Base-by-base conservation (phyloP, 1,140 invertebrate species). In the Drosophila lacteicornis region DNA sequence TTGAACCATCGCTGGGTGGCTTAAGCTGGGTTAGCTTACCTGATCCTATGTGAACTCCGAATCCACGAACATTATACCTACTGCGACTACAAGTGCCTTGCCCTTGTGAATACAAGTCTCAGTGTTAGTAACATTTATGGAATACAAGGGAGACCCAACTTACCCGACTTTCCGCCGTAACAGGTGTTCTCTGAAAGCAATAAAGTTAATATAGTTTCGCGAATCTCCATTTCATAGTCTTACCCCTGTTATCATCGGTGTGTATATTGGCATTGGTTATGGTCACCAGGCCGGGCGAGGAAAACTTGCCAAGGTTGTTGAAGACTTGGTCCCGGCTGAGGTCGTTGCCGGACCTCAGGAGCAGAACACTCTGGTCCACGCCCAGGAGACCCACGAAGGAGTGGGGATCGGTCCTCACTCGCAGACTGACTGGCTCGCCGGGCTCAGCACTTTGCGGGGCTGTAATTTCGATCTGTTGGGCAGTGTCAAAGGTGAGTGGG, bases 361-460 rank as follows among this genome's bases (percentile, higher is more conserved):
- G 82, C 2, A 97, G 85, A 2, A 98, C 96, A 93, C 97, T 97
- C 92, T 98, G 96, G 93, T 99, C 98, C 4, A 99, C 95, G 1
- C 85, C 98, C 56, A 98, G 93, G 6, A 99, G 91, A 49, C 97
- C 97, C 60, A 99, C 95, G 79, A 96, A 96, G 2, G 98, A 98
- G 90, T 97, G 96, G 1, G 97, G 96, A 91, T 96, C 96, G 0
- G 97, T 95, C 51, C 94, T 94, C 1, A 99, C 94, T 1, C 94
- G 94, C 0, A 98, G 91, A 67, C 96, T 95, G 2, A 98, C 95
- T n/a, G 95, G 94, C n/a, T 95, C 94, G 25, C 96, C 96, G 9
- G 97, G 97, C 80, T 94, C 94, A 1, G 95, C 95, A 92, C 69
- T 95, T 4, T 56, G 7, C 1, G 75, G 80, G 13, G 81, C 78